Conservation (phyloP, 2,113 vertebrate species). For the Emydocephalus ijimae region DNA sequence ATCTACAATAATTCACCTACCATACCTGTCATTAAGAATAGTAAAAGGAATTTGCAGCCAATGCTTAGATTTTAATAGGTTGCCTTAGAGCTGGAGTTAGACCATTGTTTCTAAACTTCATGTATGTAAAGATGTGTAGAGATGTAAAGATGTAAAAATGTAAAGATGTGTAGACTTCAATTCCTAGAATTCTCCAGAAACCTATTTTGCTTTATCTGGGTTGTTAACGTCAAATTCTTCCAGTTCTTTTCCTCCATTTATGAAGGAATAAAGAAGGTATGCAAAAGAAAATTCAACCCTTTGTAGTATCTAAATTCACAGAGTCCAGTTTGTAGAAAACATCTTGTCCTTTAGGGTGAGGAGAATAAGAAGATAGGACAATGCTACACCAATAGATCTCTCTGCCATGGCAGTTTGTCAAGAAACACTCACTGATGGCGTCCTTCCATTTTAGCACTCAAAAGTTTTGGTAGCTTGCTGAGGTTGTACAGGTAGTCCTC, state of each 20-base stretch:
- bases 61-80: not conserved
- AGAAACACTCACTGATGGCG: not conserved
- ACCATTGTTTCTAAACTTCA: not conserved
- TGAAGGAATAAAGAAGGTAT: not conserved
- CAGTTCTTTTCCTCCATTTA: not conserved
- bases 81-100: not conserved
- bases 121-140: not conserved
- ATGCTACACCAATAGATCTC: not conserved
- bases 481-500: not conserved
- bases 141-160: not conserved
- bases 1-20: not conserved
- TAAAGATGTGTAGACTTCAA: not conserved
- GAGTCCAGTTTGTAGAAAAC: not conserved
- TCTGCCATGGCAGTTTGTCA: not conserved
- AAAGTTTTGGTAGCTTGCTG: not conserved
- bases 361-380: not conserved
- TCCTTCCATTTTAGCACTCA: not conserved
- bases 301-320: not conserved
- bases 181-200: not conserved
- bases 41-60: not conserved
- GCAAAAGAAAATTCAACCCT: not conserved
- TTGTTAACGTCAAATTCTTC: not conserved
- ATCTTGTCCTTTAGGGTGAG: not conserved
- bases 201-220: not conserved
- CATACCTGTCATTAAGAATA: not conserved